Evolutionary conservation across 2,797 vertebrate species (phyloP).

Genomic region (Amphiprion clarkii): DNA sequence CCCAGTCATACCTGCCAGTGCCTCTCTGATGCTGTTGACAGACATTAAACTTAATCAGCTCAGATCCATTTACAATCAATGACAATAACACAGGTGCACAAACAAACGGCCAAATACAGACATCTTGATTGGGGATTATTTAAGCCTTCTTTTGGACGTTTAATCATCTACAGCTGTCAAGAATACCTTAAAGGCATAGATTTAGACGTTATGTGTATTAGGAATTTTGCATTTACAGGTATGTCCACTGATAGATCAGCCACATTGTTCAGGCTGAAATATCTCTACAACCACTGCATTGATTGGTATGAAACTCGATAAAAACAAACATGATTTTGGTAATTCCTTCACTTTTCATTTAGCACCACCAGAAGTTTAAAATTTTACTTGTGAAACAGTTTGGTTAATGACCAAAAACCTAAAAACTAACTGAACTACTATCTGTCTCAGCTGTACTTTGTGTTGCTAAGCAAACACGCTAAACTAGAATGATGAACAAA

Average conservation of each 20-base stretch:
- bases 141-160: too few species aligned
- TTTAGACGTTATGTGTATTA: not conserved
- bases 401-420: not conserved
- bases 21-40: slow-evolving; percentile 48
- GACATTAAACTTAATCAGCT: slow-evolving; percentile 8
- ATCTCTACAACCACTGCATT: not conserved
- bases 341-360: not conserved
- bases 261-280: not conserved
- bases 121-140: not conserved
- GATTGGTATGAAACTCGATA: not conserved
- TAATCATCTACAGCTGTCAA: not conserved
- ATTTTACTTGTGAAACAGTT: not conserved
- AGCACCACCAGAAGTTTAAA: not conserved
- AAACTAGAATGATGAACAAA: not conserved
- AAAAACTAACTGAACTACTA: not conserved
- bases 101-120: not conserved
- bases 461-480: not conserved
- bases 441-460: not conserved
- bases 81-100: not conserved
- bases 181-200: not conserved
- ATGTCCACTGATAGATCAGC: too few species aligned
- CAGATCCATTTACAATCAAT: not conserved
- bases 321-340: not conserved
- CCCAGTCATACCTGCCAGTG: slow-evolving; percentile 86
- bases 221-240: not conserved